phyloP scores from a whole-genome alignment of 2,797 vertebrate species.

The Chloroceryle amazona region DNA sequence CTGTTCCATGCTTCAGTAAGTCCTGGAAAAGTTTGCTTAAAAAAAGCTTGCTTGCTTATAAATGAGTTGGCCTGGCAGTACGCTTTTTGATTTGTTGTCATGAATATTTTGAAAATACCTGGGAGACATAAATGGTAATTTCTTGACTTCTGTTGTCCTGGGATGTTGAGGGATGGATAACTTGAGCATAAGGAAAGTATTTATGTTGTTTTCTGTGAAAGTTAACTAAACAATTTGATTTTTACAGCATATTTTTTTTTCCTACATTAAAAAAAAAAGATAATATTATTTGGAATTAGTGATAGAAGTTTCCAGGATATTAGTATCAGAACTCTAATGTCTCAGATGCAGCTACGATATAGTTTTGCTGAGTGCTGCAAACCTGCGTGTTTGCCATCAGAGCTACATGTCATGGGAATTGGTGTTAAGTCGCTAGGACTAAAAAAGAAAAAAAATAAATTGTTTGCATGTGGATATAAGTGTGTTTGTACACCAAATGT shows the following conservation, averaged over 20 bases:
- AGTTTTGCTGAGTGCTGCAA: not conserved
- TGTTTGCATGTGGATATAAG: not conserved
- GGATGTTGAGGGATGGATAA: not conserved
- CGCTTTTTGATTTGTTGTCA: not conserved
- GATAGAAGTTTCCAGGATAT: not conserved
- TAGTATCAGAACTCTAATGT: not conserved
- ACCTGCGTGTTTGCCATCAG: not conserved
- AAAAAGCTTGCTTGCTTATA: not conserved
- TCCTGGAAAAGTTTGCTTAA: slow-evolving; percentile 18
- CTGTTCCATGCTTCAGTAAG: not conserved
- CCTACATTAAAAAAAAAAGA: not conserved
- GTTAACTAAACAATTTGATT: not conserved
- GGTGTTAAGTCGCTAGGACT: not conserved
- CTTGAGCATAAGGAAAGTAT: not conserved
- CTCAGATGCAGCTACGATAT: not conserved
- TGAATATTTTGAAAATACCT: not conserved
- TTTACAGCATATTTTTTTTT: not conserved
- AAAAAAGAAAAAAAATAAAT: not conserved
- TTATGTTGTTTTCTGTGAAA: not conserved
- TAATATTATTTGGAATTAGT: not conserved
- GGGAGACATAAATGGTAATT: not conserved
- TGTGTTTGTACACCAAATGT: not conserved
- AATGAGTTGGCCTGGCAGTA: not conserved
- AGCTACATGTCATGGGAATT: not conserved
- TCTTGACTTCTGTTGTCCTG: not conserved